Evolutionary conservation across 2,888 invertebrate species (phyloP).

Genomic region (Siphonodentalium dalli): DNA sequence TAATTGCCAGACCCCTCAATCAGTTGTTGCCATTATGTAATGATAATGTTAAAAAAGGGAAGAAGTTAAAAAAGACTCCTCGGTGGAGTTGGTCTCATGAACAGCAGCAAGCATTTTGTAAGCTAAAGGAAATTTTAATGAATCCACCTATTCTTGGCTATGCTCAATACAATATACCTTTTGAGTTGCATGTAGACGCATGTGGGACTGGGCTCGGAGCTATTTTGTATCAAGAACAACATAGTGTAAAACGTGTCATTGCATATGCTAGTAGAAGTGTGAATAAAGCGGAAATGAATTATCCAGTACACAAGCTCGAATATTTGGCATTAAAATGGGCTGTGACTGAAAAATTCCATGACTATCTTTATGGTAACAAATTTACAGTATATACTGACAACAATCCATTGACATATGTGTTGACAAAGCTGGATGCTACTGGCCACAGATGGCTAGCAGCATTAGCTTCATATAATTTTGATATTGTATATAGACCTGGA

Average conservation of each 20-base stretch:
- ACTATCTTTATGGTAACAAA: slow-evolving; percentile 16
- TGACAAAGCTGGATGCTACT: slow-evolving; percentile 30
- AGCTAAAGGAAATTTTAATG: slow-evolving; percentile 16
- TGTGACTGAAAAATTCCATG: slow-evolving; percentile 22
- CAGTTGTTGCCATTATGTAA: too few species aligned
- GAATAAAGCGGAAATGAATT: slow-evolving; percentile 19
- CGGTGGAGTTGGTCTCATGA: slow-evolving; percentile 14
- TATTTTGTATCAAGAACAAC: slow-evolving; percentile 20
- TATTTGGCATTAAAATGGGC: slow-evolving; percentile 28
- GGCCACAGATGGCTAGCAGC: slow-evolving; percentile 29
- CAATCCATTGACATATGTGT: slow-evolving; percentile 30
- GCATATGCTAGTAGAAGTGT: slow-evolving; percentile 28
- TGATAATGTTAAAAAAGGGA: too few species aligned
- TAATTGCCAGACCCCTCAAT: too few species aligned
- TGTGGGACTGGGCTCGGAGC: slow-evolving; percentile 18
- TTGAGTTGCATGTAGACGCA: slow-evolving; percentile 29
- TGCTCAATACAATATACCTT: slow-evolving; percentile 17
- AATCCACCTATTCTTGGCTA: slow-evolving; percentile 23
- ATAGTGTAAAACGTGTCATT: slow-evolving; percentile 18
- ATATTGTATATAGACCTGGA: slow-evolving; percentile 30
- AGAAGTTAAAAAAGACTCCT: background rate
- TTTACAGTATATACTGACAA: slow-evolving; percentile 30
- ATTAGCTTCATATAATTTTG: slow-evolving; percentile 23
- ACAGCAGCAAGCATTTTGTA: slow-evolving; percentile 9
- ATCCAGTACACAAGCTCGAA: slow-evolving; percentile 25